phyloP scores from a whole-genome alignment of 92 coral and sea anemone species.

The Palythoa heliodiscus region DNA sequence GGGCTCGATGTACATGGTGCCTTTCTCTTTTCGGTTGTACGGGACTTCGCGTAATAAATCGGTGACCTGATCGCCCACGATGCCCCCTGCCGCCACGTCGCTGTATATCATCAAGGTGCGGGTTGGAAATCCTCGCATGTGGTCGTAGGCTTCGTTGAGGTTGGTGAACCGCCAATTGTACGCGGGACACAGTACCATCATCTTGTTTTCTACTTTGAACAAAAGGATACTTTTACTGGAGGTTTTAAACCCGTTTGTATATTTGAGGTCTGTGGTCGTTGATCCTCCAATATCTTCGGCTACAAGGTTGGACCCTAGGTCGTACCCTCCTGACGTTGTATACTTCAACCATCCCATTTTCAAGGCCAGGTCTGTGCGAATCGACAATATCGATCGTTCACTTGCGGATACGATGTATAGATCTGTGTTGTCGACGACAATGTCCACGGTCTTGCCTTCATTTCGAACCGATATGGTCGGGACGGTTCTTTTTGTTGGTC shows the following conservation, averaged over 20 bases:
- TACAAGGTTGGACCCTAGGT: neutral
- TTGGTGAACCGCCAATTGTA: neutral
- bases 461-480: neutral
- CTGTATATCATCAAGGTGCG: constrained; percentile 2
- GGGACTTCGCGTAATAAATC: constrained; percentile 16
- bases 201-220: neutral
- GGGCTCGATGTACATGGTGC: constrained; percentile 26
- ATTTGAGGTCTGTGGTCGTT: neutral
- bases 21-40: neutral
- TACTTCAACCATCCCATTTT: neutral
- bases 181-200: neutral
- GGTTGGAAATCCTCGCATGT: too few relatives aligned
- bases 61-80: neutral
- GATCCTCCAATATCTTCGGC: neutral
- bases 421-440: neutral
- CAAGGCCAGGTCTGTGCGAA: neutral
- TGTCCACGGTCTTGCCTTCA: neutral
- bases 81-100: neutral
- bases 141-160: too few relatives aligned
- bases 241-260: neutral
- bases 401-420: too few relatives aligned
- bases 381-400: neutral
- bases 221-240: too few relatives aligned
- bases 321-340: too few relatives aligned
- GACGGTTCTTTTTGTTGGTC: neutral